Evolutionary conservation across 2,113 vertebrate species (phyloP).

Genomic region (Catharus minimus): DNA sequence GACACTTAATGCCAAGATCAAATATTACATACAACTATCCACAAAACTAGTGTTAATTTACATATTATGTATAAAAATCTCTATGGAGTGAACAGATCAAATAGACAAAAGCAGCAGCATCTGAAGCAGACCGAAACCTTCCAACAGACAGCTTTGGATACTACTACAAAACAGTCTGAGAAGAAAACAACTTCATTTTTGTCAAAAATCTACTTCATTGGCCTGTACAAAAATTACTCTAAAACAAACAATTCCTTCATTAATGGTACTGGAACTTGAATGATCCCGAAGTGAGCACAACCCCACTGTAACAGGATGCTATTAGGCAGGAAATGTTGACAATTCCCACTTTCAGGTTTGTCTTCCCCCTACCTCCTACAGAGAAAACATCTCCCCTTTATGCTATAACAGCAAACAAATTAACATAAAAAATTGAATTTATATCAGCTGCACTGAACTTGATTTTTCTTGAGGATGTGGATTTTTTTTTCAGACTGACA

Average conservation of each 20-base stretch:
- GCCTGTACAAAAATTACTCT: neutral
- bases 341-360: neutral
- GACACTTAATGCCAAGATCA: neutral
- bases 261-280: neutral
- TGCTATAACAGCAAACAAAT: neutral
- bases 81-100: neutral
- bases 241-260: neutral
- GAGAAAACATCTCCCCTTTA: neutral
- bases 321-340: neutral
- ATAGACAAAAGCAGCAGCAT: neutral
- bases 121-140: neutral
- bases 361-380: accelerated
- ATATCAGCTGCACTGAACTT: neutral
- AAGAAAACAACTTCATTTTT: neutral
- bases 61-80: neutral
- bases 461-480: neutral
- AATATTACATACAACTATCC: neutral
- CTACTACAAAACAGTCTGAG: neutral
- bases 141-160: neutral
- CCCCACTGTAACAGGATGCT: neutral
- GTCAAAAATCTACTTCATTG: neutral
- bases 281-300: neutral
- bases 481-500: neutral
- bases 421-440: neutral
- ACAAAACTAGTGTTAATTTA: neutral